Evolutionary conservation across 2,888 invertebrate species (phyloP).

Genomic region (Cryptus armator): DNA sequence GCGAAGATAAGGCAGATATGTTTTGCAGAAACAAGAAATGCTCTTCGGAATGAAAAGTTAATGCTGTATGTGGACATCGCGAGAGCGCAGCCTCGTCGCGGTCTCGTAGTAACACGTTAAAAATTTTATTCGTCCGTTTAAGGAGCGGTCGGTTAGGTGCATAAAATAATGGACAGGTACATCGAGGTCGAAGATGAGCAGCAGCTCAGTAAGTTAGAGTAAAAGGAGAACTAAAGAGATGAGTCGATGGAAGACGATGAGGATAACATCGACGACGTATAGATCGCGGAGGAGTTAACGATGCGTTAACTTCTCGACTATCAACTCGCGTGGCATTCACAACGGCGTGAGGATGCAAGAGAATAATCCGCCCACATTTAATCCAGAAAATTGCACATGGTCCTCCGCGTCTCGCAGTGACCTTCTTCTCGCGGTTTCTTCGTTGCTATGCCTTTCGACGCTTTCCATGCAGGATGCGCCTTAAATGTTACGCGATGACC

Average conservation of each 20-base stretch:
- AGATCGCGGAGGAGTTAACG: conserved; percentile 53
- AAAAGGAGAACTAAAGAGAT: conserved; percentile 43
- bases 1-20: background rate
- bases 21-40: background rate
- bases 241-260: conserved; percentile 43
- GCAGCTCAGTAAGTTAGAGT: conserved; percentile 23
- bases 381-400: conserved; percentile 64
- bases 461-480: conserved; percentile 53
- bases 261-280: conserved; percentile 41
- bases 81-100: background rate
- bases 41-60: conserved; percentile 12
- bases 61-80: background rate
- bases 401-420: conserved; percentile 50
- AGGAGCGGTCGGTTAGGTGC: conserved; percentile 47
- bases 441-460: conserved; percentile 16
- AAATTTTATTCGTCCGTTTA: conserved; percentile 52
- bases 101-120: conserved; percentile 16
- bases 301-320: conserved; percentile 61
- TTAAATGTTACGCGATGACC: conserved; percentile 66
- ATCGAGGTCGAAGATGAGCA: conserved; percentile 62
- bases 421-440: conserved; percentile 53
- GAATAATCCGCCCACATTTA: conserved; percentile 60
- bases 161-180: conserved; percentile 66
- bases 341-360: conserved; percentile 29
- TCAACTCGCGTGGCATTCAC: conserved; percentile 58